These are phyloP conservation scores for Nycticorax nycticorax DNA, from an alignment of 2,113 vertebrate genomes.

Conservation along the genomic window DNA sequence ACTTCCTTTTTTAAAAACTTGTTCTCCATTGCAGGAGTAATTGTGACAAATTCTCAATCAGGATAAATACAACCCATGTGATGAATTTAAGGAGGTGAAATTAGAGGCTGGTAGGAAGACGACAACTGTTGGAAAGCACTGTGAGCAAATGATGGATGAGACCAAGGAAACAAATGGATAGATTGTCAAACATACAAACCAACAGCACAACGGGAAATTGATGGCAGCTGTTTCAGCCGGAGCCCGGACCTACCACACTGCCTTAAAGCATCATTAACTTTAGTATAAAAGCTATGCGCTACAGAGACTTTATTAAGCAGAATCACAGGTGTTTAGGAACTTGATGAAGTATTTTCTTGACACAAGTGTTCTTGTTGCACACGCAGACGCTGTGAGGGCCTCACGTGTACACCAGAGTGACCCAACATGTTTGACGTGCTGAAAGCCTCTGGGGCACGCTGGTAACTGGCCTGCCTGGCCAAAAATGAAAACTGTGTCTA, in stretches of 20 bases:
- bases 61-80: neutral
- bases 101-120: constrained; percentile 6
- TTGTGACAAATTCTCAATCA: constrained; percentile 16
- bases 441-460: neutral
- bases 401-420: neutral
- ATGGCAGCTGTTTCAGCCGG: constrained; percentile 31
- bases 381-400: neutral
- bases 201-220: constrained; percentile 20
- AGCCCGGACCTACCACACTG: neutral
- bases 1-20: neutral
- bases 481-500: neutral
- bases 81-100: constrained; percentile 25
- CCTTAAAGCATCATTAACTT: constrained; percentile 59
- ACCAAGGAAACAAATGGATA: constrained; percentile 16
- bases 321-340: constrained; percentile 33
- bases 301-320: constrained; percentile 21
- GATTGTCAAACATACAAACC: constrained; percentile 26
- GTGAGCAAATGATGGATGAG: constrained; percentile 21
- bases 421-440: neutral
- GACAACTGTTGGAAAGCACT: neutral
- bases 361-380: neutral
- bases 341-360: neutral
- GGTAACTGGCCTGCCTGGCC: neutral
- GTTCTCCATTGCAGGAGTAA: neutral
- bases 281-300: constrained; percentile 16